A percentile compares a stretch with the other conserved stretches of the same genome.
phyloP scores from a whole-genome alignment of 64 coral and sea anemone species.

The Stichodactyla helianthus region DNA sequence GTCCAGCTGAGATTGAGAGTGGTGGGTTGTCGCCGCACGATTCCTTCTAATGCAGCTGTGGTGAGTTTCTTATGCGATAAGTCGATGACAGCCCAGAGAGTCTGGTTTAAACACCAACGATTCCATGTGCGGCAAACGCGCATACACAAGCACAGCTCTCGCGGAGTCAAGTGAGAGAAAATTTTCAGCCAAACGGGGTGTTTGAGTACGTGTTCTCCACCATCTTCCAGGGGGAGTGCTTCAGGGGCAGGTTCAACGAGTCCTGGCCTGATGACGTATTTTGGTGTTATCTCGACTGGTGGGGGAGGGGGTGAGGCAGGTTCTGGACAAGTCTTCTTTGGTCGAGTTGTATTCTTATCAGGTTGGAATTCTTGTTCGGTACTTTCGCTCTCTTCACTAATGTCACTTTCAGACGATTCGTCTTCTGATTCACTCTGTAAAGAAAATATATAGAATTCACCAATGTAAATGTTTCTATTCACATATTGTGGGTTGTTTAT shows the following conservation, averaged over 20 bases:
- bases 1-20: constrained; percentile 83
- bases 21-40: constrained; percentile 84
- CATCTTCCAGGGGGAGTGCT: constrained; percentile 47
- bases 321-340: constrained; percentile 6
- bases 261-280: constrained; percentile 73
- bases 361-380: background rate
- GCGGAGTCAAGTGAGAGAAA: constrained; percentile 61
- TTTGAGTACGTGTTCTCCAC: constrained; percentile 57
- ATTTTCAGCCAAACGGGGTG: constrained; percentile 68
- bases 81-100: constrained; percentile 74
- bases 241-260: constrained; percentile 67
- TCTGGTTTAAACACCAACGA: constrained; percentile 86
- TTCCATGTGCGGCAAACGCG: constrained; percentile 95
- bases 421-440: constrained; percentile 40
- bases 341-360: background rate
- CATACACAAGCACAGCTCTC: constrained; percentile 86
- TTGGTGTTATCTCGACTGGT: constrained; percentile 75
- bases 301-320: constrained; percentile 44
- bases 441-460: background rate
- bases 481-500: too few relatives aligned
- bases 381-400: constrained; percentile 27
- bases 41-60: constrained; percentile 56
- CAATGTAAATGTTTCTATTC: too few relatives aligned
- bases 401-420: constrained; percentile 72
- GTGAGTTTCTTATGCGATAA: constrained; percentile 62